Base-by-base conservation (phyloP, 92 coral and sea anemone genomes). In the Zoanthus gigantus region DNA sequence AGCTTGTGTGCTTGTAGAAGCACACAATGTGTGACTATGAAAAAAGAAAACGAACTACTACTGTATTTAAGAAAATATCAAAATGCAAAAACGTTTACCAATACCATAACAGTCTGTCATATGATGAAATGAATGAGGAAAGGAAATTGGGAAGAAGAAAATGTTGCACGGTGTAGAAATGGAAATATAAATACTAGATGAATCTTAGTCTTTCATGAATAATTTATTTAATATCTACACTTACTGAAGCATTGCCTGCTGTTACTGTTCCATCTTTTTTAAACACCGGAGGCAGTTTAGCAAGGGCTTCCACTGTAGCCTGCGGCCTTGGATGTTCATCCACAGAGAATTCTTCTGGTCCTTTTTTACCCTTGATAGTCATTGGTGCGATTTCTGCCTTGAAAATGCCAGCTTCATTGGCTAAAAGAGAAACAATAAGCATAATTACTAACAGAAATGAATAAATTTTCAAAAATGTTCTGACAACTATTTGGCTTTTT, bases 181-280 rank as follows among this genome's bases (percentile, higher is more conserved):
- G 42, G 42, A 37, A 37, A 37, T 37, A 37, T 1, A 23, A 23
- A 23, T 37, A 4, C 2, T 37, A 37, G 42, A 37, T 37, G 42
- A 37, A 37, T 37, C 42, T 37, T 23, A 23, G 23, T 23, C 23
- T 23, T 23, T 37, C 42, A 1, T 37, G 42, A 37, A 37, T 2
- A 37, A 37, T 37, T 4, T 37, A 37, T 37, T 37, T 37, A 37
- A 37, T 37, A 50, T 50, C 7, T 50, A 50, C 56, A 68, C 96
- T 71, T 88, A 97, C 99, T 16, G 99, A 97, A 48, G 99, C 99
- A 94, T 95, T 97, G 9, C 94, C 99, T 58, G 99, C 99, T 83
- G 98, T 92, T 10, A 97, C 96, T 23, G 98, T 95, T 76, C 99
- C 99, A 74, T 88, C 95, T 84, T 97, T 97, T 89, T 97, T 97